These are phyloP conservation scores for Caenorhabditis sp. DNA, from an alignment of 2,888 invertebrate species.

Conservation along the genomic window DNA sequence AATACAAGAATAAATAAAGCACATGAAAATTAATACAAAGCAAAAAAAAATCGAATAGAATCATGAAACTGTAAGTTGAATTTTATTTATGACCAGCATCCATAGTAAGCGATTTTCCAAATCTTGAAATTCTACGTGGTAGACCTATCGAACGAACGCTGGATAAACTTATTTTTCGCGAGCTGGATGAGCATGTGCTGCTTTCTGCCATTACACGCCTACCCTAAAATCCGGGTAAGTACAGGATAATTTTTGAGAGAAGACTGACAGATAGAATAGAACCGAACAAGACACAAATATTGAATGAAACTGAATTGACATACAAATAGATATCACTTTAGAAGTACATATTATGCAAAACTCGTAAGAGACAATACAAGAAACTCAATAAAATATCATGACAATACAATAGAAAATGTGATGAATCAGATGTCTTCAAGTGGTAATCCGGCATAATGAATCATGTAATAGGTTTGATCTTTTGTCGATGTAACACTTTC, in stretches of 20 bases:
- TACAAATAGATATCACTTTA: background rate
- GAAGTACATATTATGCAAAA: constrained; percentile 6
- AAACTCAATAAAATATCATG: constrained; percentile 1
- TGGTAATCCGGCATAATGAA: constrained; percentile 22
- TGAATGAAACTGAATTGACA: background rate
- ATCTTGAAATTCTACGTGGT: constrained; percentile 62
- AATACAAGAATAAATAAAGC: background rate
- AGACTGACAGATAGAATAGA: background rate
- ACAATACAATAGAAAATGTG: background rate
- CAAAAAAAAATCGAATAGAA: constrained; percentile 2
- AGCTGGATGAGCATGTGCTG: constrained; percentile 32
- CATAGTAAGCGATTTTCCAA: constrained; percentile 68
- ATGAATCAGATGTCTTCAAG: constrained; percentile 25
- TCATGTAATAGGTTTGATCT: constrained; percentile 31
- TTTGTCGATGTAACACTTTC: constrained; percentile 21
- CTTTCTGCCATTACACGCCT: constrained; percentile 34
- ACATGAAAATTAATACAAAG: background rate
- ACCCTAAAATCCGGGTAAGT: constrained; percentile 37
- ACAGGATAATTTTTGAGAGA: constrained; percentile 6
- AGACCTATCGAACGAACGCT: constrained; percentile 67
- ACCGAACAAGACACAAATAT: background rate
- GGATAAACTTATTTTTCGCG: constrained; percentile 68
- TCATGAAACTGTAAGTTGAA: background rate
- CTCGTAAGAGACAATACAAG: background rate
- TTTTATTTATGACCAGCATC: constrained; percentile 53